Evolutionary conservation across 2,888 invertebrate species (phyloP), one percentile per base, ranked within the genome.

Genomic region (Chaetoderma sp.): DNA sequence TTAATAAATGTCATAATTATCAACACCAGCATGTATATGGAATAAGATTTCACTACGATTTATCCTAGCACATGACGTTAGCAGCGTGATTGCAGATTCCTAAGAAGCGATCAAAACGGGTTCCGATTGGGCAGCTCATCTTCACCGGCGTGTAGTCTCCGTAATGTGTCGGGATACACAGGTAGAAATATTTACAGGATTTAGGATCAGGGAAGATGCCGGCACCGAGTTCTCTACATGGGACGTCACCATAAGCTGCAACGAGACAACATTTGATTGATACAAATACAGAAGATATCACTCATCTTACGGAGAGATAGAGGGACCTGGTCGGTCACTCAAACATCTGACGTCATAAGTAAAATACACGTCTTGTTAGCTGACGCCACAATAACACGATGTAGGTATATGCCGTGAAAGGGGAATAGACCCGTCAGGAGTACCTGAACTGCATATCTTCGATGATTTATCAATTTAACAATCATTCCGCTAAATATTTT

Each of bases 61-160:
- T n/a, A n/a, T n/a, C n/a, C 60, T 54, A 71, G 55, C 74, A 74
- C n/a, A 57, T 50, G 21, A 73, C 70, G n/a, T 50, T 50, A 13
- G 36, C 30, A 8, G 67, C 70, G 39, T 74, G 71, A 55, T 74
- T 74, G 39, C 74, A 74, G 49, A 74, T 67, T 36, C 69, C 70
- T 30, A 74, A 60, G 21, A 59, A 54, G 28, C 63, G 60, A 54
- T 74, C 74, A 57, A 70, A 74, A 49, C 65, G 44, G 0, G 74
- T 74, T 2, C 74, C 73, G 18, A 64, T 50, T 0, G 74, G 72
- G 39, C 74, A 74, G n/a, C 49, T 28, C 74, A 74, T 74, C 25
- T 67, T 60, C 39, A 73, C 67, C 21, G 70, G 71, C 6, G 67
- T 63, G 47, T 71, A 66, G 28, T 68, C 58, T 23, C 66, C 33